phyloP scores from a whole-genome alignment of 2,113 vertebrate species.

The Rhagologus leucostigma region DNA sequence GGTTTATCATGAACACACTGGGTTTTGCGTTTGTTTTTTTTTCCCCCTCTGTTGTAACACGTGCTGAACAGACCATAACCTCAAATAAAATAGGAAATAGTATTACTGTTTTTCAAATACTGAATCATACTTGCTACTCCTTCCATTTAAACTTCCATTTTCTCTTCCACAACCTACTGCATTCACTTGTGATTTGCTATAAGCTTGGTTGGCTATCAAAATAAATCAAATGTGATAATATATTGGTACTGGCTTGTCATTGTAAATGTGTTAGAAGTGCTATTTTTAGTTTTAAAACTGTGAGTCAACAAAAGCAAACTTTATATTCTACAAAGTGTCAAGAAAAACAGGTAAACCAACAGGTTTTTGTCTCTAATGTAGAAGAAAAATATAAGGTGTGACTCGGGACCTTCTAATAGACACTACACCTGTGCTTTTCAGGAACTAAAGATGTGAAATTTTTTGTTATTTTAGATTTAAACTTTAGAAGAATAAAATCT shows the following conservation, averaged over 20 bases:
- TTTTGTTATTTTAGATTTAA: not conserved
- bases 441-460: not conserved
- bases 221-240: not conserved
- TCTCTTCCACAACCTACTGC: not conserved
- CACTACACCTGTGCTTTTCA: not conserved
- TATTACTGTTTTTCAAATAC: not conserved
- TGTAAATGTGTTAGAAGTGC: not conserved
- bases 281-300: not conserved
- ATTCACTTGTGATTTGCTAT: not conserved
- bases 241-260: not conserved
- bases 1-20: not conserved
- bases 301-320: not conserved
- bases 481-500: not conserved
- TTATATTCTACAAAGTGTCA: not conserved
- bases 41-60: not conserved
- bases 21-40: accelerated
- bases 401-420: not conserved
- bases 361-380: not conserved
- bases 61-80: not conserved
- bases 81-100: not conserved
- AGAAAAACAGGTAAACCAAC: not conserved
- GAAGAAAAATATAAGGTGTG: not conserved
- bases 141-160: not conserved
- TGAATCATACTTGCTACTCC: not conserved
- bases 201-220: not conserved